Base-by-base conservation (phyloP, 2,888 invertebrate species). In the Microctonus hyperodae region DNA sequence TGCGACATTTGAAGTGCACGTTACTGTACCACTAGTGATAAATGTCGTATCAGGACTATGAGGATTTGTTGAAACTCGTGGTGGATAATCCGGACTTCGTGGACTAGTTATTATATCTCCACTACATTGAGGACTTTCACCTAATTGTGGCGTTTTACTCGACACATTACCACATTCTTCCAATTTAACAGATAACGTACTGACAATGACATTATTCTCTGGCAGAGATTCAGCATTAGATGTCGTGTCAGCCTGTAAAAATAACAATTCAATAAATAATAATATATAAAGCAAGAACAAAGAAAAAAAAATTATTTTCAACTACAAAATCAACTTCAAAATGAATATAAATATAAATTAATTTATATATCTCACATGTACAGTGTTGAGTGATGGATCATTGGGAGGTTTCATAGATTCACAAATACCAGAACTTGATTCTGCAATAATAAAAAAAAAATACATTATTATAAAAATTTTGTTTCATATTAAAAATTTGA, bases 41-140 rank as follows among this genome's bases (percentile, higher is more conserved):
- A 76, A 75, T 6, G 76, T 75, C 9, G 75, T 74, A 10, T 77
- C 76, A 4, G 77, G 77, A 72, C 77, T 78, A 9, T 76, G 74
- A 2, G 77, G 80, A 50, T 79, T 78, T 16, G 72, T 70, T 1
- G 83, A 78, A 22, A 81, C 81, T 65, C 76, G 69, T 1, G 82
- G 81, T 10, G 82, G 83, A 71, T 81, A 83, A 64, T 83, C 83
- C 7, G 82, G 82, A 70, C 83, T 83, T 65, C 78, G 75, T n/a
- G 83, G 82, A 69, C 83, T 82, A 13, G 72, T 74, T n/a, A 78
- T 71, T 37, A 78, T 74, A 53, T 79, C 76, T 2, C 79, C 80
- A 64, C 70, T 73, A 51, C 79, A 78, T 51, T 79, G 79, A 0
- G 81, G 80, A 57, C 82, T 82, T 58, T 83, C 81, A 1, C 80